Percentiles rank a stretch among this genome's conserved stretches.
These are phyloP conservation scores for Fopius arisanus DNA, from an alignment of 1,140 invertebrate species.

Conservation along the genomic window DNA sequence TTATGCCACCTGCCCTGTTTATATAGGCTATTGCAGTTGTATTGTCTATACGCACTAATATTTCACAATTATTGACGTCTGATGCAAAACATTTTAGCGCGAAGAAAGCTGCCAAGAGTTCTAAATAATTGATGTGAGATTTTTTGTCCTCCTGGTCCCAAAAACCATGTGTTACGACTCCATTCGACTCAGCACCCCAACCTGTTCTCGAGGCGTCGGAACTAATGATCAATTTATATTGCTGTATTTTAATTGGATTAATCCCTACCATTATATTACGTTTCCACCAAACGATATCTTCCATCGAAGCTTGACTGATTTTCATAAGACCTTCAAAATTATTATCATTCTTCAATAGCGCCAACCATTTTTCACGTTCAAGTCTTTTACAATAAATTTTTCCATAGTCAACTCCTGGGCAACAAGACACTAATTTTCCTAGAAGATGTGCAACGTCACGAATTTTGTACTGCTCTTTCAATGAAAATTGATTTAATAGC, in stretches of 20 bases:
- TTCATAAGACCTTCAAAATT: neutral
- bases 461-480: neutral
- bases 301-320: neutral
- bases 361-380: conserved; percentile 32
- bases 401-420: conserved; percentile 29
- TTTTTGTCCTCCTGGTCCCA: neutral
- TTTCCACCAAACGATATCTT: conserved; percentile 39
- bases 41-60: no score
- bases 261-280: conserved; percentile 21
- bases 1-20: no score
- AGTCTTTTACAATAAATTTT: conserved; percentile 32
- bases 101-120: conserved; percentile 31
- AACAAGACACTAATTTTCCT: neutral
- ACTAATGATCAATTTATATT: conserved; percentile 36
- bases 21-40: no score
- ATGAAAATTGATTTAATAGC: neutral
- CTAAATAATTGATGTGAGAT: neutral
- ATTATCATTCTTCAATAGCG: conserved; percentile 9
- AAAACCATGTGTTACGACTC: neutral
- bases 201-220: neutral
- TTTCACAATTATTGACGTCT: no score
- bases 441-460: neutral
- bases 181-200: neutral
- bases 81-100: neutral
- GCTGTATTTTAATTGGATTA: conserved; percentile 21